These are phyloP conservation scores for Aplidium turbinatum DNA, from an alignment of 23 tunicate species.

Conservation along the genomic window DNA sequence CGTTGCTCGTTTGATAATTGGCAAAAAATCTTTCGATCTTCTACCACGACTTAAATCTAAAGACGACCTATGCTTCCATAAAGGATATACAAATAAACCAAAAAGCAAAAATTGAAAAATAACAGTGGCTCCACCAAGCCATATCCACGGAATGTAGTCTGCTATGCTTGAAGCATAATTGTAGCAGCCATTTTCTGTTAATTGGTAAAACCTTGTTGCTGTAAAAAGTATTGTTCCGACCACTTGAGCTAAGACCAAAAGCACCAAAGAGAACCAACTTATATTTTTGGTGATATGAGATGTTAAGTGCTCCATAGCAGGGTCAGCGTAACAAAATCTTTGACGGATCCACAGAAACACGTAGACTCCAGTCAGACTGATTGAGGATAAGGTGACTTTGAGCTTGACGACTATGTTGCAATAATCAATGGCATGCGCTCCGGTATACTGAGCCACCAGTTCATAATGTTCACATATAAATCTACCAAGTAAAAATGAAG, in stretches of 20 bases:
- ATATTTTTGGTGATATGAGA: neutral
- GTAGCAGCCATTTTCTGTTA: constrained; percentile 33
- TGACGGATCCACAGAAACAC: constrained; percentile 68
- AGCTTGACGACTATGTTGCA: constrained; percentile 44
- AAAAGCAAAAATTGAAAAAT: constrained; percentile 26
- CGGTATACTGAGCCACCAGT: constrained; percentile 39
- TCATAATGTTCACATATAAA: constrained; percentile 45
- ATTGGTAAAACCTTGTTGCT: constrained; percentile 30
- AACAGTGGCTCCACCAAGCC: constrained; percentile 24
- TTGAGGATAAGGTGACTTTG: constrained; percentile 36
- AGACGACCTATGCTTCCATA: constrained; percentile 8
- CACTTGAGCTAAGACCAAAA: constrained; percentile 29
- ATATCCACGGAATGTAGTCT: constrained; percentile 43
- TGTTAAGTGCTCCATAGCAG: constrained; percentile 62
- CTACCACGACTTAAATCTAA: neutral
- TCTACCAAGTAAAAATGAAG: constrained; percentile 20
- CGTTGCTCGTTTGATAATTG: constrained; percentile 38
- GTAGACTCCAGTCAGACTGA: constrained; percentile 45
- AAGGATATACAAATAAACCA: constrained; percentile 43
- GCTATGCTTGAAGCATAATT: constrained; percentile 13
- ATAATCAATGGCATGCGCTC: too few relatives aligned
- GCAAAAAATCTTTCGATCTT: constrained; percentile 1
- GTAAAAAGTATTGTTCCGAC: constrained; percentile 44
- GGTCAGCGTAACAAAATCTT: constrained; percentile 60
- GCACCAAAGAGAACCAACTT: constrained; percentile 41